Evolutionary conservation across 2,797 vertebrate genomes (phyloP).

Genomic region (Furcifer pardalis): DNA sequence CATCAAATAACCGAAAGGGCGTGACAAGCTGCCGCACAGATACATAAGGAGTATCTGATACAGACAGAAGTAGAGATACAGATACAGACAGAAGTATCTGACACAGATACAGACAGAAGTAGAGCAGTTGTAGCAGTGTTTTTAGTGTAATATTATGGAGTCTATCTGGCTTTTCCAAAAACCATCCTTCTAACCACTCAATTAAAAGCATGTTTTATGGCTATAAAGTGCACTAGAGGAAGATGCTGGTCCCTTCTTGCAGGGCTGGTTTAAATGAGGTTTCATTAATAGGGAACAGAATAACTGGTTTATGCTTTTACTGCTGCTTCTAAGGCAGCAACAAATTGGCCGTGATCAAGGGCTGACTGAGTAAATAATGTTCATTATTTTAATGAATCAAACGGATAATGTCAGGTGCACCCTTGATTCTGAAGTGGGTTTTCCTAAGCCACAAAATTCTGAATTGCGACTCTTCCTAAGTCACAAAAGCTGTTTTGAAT

Average conservation of each 20-base stretch:
- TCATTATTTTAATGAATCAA: slow-evolving; percentile 32
- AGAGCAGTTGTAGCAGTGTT: slow-evolving; percentile 54
- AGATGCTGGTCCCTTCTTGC: slow-evolving; percentile 55
- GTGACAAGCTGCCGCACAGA: slow-evolving; percentile 27
- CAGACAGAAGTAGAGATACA: too few relatives aligned
- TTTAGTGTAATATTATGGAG: slow-evolving; percentile 55
- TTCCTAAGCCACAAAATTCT: too few relatives aligned
- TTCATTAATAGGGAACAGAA: slow-evolving; percentile 26
- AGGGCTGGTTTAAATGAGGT: not conserved
- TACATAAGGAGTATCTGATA: slow-evolving; percentile 7
- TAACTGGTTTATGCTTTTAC: slow-evolving; percentile 31
- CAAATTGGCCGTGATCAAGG: slow-evolving; percentile 58
- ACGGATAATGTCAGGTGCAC: slow-evolving; percentile 37
- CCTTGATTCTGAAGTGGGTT: slow-evolving; percentile 8
- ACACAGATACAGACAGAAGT: slow-evolving; percentile 44
- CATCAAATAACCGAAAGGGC: slow-evolving; percentile 21
- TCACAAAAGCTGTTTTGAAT: slow-evolving; percentile 37
- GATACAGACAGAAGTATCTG: slow-evolving; percentile 12
- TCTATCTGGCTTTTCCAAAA: slow-evolving; percentile 56
- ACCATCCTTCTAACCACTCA: slow-evolving; percentile 50
- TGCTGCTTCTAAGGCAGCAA: slow-evolving; percentile 62
- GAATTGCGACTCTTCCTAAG: too few relatives aligned
- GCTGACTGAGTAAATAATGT: slow-evolving; percentile 46
- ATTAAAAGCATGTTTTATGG: slow-evolving; percentile 64
- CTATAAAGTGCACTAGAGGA: slow-evolving; percentile 32